These are phyloP conservation scores for Mustela erminea DNA, from an alignment of 2,797 vertebrate species.

Conservation along the genomic window DNA sequence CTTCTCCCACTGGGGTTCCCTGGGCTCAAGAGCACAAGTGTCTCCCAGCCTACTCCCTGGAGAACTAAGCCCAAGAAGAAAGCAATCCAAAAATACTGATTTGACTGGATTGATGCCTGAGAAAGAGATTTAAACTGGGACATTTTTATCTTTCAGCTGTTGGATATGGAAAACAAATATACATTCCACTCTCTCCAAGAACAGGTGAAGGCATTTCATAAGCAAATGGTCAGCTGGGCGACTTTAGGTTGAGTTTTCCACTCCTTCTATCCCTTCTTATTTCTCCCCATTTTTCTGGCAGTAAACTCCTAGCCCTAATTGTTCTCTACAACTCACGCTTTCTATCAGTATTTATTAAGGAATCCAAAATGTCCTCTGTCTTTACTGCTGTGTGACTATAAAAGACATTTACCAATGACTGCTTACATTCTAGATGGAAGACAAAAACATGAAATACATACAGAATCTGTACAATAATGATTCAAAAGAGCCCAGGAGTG, in stretches of 20 bases:
- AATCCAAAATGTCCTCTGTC: too few species aligned
- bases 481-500: neutral
- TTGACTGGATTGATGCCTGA: neutral
- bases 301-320: neutral
- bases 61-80: neutral
- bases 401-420: neutral
- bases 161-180: neutral
- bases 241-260: neutral
- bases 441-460: neutral
- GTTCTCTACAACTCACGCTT: neutral
- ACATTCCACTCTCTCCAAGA: neutral
- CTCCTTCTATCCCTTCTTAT: neutral
- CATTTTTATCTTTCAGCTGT: slow-evolving; percentile 59
- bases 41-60: neutral
- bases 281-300: neutral
- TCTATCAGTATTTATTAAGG: neutral
- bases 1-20: fast-evolving
- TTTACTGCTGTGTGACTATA: neutral
- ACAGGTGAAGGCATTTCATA: slow-evolving; percentile 5
- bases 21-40: neutral
- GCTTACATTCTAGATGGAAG: neutral
- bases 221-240: neutral
- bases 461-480: neutral
- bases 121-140: neutral
- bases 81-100: neutral